Evolutionary conservation across 2,797 vertebrate genomes (phyloP).

Genomic region (Tangara arthus): DNA sequence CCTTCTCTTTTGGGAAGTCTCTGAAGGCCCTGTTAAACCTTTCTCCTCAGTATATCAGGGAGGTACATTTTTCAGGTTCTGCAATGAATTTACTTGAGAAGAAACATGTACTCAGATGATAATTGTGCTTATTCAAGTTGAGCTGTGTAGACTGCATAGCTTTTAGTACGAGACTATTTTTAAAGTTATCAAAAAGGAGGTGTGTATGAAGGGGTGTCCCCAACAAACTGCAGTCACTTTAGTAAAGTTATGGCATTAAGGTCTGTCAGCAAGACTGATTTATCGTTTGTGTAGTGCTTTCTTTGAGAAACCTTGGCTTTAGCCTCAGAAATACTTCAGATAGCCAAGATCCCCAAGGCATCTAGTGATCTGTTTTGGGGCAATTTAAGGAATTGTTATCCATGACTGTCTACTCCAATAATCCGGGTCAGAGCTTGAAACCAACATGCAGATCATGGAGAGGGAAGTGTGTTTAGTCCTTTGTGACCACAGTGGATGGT

Average conservation of each 20-base stretch:
- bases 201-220: not conserved
- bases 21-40: not conserved
- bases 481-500: not conserved
- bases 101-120: not conserved
- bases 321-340: not conserved
- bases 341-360: not conserved
- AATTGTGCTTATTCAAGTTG: not conserved
- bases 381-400: not conserved
- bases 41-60: not conserved
- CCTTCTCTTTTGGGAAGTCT: not conserved
- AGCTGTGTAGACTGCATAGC: not conserved
- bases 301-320: not conserved
- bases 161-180: not conserved
- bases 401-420: not conserved
- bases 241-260: not conserved
- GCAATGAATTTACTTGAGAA: not conserved
- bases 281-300: not conserved
- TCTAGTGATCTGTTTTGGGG: not conserved
- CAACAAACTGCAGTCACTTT: not conserved
- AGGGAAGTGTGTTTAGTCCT: not conserved
- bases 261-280: not conserved
- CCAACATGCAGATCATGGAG: fast-evolving
- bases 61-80: not conserved
- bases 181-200: not conserved
- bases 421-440: not conserved